Evolutionary conservation across 2,888 invertebrate species (phyloP).

Genomic region (Dendrolimus houi): DNA sequence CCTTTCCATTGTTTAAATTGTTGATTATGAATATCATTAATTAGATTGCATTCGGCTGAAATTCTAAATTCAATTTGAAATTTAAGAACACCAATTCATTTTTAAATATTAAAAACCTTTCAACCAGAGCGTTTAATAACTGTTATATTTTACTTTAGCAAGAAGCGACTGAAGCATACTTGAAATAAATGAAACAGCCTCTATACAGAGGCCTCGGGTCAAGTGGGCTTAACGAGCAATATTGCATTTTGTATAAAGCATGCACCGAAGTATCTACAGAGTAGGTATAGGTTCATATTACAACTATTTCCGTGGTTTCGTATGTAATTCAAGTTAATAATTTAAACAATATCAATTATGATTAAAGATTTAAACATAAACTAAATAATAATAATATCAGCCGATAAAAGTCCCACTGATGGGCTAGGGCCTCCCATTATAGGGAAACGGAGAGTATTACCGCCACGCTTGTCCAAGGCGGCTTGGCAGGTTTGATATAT

Average conservation of each 20-base stretch:
- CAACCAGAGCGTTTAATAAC: background rate
- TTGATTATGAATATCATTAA: background rate
- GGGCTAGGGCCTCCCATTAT: no score
- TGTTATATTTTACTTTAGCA: background rate
- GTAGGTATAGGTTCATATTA: background rate
- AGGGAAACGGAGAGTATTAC: no score
- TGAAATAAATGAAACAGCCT: conserved; percentile 44
- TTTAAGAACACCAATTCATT: background rate
- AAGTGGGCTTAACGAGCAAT: conserved; percentile 67
- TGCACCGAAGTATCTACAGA: background rate
- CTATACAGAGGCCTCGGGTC: conserved; percentile 38
- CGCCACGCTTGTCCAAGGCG: no score
- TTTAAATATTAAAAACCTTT: background rate
- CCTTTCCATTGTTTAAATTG: no score
- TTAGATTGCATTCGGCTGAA: background rate
- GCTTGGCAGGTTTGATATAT: no score
- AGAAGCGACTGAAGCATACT: conserved; percentile 2
- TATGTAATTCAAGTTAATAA: no score
- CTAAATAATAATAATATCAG: no score
- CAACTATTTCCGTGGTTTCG: no score
- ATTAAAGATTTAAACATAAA: no score
- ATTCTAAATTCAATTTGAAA: background rate
- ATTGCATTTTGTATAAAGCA: conserved; percentile 53
- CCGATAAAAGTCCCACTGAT: no score
- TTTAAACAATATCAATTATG: no score